A percentile compares a stretch with the other conserved stretches of the same genome.
phyloP scores from a whole-genome alignment of 2,888 invertebrate genomes.

The Ormyrus rosae region DNA sequence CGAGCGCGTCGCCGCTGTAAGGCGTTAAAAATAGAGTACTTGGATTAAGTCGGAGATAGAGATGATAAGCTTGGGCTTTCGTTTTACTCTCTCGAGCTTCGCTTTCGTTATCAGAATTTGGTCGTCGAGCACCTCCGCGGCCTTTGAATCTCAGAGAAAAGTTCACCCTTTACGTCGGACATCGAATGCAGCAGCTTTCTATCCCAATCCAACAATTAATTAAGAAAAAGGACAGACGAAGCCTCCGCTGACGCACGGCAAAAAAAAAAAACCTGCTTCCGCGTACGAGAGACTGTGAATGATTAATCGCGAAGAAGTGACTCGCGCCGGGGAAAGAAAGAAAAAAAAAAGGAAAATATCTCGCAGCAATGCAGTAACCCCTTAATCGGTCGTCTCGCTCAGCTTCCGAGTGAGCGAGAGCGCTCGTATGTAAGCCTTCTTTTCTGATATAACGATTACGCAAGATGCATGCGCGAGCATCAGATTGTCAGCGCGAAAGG shows the following conservation, averaged over 20 bases:
- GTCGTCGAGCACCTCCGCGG: slow-evolving; percentile 26
- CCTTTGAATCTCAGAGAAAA: slow-evolving; percentile 36
- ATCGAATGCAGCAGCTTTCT: too few species aligned
- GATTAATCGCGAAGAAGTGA: too few species aligned
- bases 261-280: too few species aligned
- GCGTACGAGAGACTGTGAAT: too few species aligned
- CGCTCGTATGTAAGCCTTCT: too few species aligned
- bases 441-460: slow-evolving; percentile 45
- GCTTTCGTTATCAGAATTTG: neutral
- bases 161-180: neutral
- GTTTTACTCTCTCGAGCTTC: too few species aligned
- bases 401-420: slow-evolving; percentile 19
- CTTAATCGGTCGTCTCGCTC: slow-evolving; percentile 8
- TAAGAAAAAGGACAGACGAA: too few species aligned
- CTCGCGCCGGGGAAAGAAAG: slow-evolving; percentile 1
- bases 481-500: slow-evolving; percentile 43
- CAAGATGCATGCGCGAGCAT: slow-evolving; percentile 18
- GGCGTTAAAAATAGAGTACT: neutral
- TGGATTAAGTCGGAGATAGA: too few species aligned
- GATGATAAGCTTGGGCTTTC: too few species aligned
- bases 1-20: slow-evolving; percentile 50
- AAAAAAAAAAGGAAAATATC: neutral
- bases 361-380: slow-evolving; percentile 10
- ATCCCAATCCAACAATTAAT: too few species aligned
- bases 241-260: too few species aligned